Evolutionary conservation across 2,888 invertebrate genomes (phyloP).

Genomic region (Agriopis aurantiaria): DNA sequence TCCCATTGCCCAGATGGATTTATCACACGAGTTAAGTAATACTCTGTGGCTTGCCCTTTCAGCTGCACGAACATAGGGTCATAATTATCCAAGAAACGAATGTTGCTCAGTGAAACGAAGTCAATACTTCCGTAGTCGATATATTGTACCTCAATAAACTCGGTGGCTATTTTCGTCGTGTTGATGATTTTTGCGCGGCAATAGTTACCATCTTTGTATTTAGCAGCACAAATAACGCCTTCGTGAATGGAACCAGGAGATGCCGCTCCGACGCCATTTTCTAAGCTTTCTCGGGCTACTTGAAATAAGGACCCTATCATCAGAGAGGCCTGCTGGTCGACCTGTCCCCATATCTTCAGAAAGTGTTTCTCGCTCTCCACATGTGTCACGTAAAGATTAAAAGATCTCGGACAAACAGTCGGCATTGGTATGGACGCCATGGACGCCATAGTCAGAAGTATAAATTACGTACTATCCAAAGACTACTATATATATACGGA

Average conservation of each 20-base stretch:
- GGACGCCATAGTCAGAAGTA: slow-evolving; percentile 66
- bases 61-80: slow-evolving; percentile 79
- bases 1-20: slow-evolving; percentile 85
- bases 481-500: no score
- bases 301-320: slow-evolving; percentile 85
- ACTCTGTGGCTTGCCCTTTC: slow-evolving; percentile 87
- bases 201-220: slow-evolving; percentile 89
- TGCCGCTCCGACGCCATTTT: slow-evolving; percentile 78
- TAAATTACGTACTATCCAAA: slow-evolving; percentile 30
- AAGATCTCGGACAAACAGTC: slow-evolving; percentile 67
- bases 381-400: slow-evolving; percentile 87
- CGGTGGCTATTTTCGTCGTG: slow-evolving; percentile 75
- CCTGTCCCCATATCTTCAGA: slow-evolving; percentile 91
- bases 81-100: slow-evolving; percentile 86
- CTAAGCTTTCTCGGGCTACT: slow-evolving; percentile 71
- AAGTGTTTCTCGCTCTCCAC: slow-evolving; percentile 90
- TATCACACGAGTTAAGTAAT: slow-evolving; percentile 86
- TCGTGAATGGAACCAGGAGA: slow-evolving; percentile 79
- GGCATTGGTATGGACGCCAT: slow-evolving; percentile 43
- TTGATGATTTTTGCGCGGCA: slow-evolving; percentile 88
- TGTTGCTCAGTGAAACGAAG: slow-evolving; percentile 85
- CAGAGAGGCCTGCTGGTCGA: slow-evolving; percentile 85
- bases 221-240: slow-evolving; percentile 88
- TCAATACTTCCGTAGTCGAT: slow-evolving; percentile 90
- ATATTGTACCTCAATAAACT: slow-evolving; percentile 88